Base-by-base conservation (phyloP, 2,113 vertebrate genomes). In the Eurypyga helias region DNA sequence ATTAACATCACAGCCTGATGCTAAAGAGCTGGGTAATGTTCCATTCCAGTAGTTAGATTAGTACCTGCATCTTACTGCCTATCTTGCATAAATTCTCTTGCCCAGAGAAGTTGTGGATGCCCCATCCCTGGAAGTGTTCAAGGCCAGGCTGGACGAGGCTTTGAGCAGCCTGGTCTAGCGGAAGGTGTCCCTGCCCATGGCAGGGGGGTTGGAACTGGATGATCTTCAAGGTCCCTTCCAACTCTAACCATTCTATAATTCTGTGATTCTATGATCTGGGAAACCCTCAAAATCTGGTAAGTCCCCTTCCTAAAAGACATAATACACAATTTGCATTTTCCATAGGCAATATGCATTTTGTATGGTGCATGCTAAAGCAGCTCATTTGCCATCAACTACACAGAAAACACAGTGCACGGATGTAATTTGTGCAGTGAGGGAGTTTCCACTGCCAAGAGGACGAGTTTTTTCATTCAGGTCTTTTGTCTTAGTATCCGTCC, bases 371-470 rank as follows among this genome's bases (percentile, higher is more conserved):
- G 33, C 51, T 83, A 60, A 92, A 84, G 51, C 67, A 80, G 71
- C 62, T 92, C 38, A 34, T 94, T 91, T 95, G 69, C 72, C 10
- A 13, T 38, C 34, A 94, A 51, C 69, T 76, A 82, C 41, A 41
- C 70, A 76, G 90, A 93, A 90, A 78, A 38, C 43, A 64, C 43
- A 75, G 26, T 58, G 43, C 34, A 72, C 82, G 34, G 78, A 78
- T 7, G 43, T 41, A 60, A 70, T 89, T 69, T 87, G 61, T 24
- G 33, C 48, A 72, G 28, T 21, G 33, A 87, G 52, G 52, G 73
- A 95, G 38, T 71, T 96, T 94, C 70, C 52, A 52, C 14, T 76
- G 69, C 87, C 70, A 67, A 87, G 76, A 92, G 57, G 49, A 91
- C 60, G 3, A 7, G 15, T 38, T 38, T 93, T 90, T 86, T 29